Evolutionary conservation across 2,797 vertebrate genomes (phyloP), one percentile per base, ranked within the genome.

Genomic region (Mormyrops attenuatus): DNA sequence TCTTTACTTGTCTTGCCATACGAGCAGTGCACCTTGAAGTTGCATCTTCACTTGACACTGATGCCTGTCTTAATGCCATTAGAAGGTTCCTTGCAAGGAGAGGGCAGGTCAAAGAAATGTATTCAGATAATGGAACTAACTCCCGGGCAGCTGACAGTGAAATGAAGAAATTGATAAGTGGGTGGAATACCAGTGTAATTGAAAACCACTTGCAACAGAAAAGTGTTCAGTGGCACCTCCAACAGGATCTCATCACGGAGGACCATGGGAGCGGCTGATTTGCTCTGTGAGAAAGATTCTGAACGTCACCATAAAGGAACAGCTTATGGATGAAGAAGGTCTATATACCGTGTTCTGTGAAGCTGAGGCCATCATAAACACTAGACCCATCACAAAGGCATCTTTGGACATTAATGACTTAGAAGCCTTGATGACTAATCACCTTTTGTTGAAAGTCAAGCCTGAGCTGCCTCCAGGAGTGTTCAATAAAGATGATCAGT

Each of bases 391-490:
- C 53, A 50, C 49, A 50, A 50, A 50, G 9, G 13, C 52, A 47
- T 47, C 47, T 47, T 47, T 1, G 7, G 47, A 47, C 47, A 1
- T 47, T 47, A 47, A 47, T 47, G 47, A 47, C 47, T 47, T 47
- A 47, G 85, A 90, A 9, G 88, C 57, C 1, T 88, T 88, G 77
- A 91, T 73, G 26, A 85, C 73, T 11, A 89, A 88, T n/a, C 73
- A 88, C 57, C 20, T 88, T 55, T 8, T 88, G 57, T 66, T 60
- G 49, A 88, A 88, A 30, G 8, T 44, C 86, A 88, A 88, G 86
- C 86, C 86, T 20, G 22, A 15, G 86, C 34, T 90, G 50, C 52
- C 88, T 7, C 89, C 38, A 3, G 88, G 87, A 60, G 0, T 82
- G 22, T 89, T 88, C 63, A 13, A 1, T 22, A 91, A 86, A 57